Conservation (phyloP, 1,140 invertebrate species). For the Acromyrmex echinatior region DNA sequence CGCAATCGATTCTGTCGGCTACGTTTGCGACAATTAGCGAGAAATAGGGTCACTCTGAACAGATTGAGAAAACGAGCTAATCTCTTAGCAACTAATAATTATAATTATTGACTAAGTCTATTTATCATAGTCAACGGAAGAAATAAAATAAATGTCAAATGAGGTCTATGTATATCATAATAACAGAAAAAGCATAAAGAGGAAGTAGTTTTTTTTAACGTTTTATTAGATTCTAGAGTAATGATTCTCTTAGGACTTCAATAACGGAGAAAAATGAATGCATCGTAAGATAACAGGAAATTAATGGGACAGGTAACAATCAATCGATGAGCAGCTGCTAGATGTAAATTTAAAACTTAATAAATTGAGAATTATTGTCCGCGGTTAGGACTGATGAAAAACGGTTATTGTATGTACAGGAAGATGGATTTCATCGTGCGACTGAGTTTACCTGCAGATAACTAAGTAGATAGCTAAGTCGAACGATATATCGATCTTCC, state of each 20-base stretch:
- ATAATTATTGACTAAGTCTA: background rate
- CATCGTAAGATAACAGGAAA: conserved; percentile 17
- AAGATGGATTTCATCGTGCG: conserved; percentile 39
- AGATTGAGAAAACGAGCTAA: background rate
- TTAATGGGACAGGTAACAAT: conserved; percentile 47
- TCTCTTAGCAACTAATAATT: background rate
- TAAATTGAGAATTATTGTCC: conserved; percentile 25
- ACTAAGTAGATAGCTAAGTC: conserved; percentile 43
- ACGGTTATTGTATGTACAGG: conserved; percentile 19
- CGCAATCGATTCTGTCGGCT: background rate
- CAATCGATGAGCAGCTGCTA: conserved; percentile 36
- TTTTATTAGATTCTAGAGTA: conserved; percentile 40
- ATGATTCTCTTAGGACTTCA: conserved; percentile 4
- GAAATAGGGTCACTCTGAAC: conserved; percentile 28
- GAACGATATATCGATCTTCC: conserved; percentile 61
- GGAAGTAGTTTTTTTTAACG: background rate
- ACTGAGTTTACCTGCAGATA: conserved; percentile 35
- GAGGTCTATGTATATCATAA: background rate
- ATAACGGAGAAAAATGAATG: conserved; percentile 28
- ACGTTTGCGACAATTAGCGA: conserved; percentile 48
- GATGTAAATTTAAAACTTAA: conserved; percentile 36
- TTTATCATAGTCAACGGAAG: background rate
- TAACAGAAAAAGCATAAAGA: background rate
- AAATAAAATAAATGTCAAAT: background rate
- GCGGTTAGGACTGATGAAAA: conserved; percentile 25